These are phyloP conservation scores for Formicarius rufipectus DNA, from an alignment of 2,113 vertebrate genomes.

Conservation along the genomic window DNA sequence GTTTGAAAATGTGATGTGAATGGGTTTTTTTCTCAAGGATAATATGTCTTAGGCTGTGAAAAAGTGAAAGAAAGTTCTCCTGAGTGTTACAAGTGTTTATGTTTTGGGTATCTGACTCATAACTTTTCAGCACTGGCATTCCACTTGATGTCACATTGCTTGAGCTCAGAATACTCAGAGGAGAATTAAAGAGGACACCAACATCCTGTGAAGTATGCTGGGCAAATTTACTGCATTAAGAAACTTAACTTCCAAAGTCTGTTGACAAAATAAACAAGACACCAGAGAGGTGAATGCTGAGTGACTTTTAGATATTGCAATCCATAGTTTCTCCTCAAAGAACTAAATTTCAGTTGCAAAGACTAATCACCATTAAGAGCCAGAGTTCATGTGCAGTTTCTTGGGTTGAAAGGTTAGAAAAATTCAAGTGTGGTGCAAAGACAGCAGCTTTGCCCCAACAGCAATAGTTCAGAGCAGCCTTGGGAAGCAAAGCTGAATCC, in stretches of 20 bases:
- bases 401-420: neutral
- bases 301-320: neutral
- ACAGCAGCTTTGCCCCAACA: neutral
- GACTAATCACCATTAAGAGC: neutral
- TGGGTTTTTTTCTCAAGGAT: neutral
- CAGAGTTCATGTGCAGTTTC: neutral
- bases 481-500: neutral
- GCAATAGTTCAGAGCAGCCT: neutral
- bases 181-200: neutral
- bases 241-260: neutral
- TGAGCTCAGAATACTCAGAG: neutral
- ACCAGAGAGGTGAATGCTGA: neutral
- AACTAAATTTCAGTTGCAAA: neutral
- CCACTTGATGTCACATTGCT: neutral
- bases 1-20: neutral
- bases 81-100: neutral
- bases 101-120: neutral
- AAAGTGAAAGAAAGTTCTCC: neutral
- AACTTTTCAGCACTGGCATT: neutral
- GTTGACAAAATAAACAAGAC: neutral
- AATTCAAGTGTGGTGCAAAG: neutral
- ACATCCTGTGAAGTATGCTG: neutral
- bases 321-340: neutral
- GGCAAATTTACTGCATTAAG: neutral
- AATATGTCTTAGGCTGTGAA: neutral